These are phyloP conservation scores for Apotomis turbidana DNA, from an alignment of 2,888 invertebrate genomes.

Conservation along the genomic window DNA sequence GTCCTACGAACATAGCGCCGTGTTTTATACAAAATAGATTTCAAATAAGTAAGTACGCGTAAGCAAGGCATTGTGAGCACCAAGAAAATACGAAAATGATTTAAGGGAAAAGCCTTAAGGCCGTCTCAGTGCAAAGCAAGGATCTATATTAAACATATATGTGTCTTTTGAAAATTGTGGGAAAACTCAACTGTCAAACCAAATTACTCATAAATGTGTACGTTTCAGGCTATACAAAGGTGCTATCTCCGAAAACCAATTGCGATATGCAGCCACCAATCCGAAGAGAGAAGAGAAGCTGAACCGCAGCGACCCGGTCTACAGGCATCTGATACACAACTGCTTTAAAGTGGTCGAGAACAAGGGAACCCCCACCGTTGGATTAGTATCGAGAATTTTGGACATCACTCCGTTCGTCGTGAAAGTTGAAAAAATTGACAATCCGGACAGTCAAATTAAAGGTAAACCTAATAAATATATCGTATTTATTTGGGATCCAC, in stretches of 20 bases:
- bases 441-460: conserved; percentile 46
- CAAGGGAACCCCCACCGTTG: conserved; percentile 80
- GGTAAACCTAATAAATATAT: conserved; percentile 21
- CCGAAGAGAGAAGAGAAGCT: conserved; percentile 81
- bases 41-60: too few species aligned
- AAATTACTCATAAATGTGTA: neutral
- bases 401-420: conserved; percentile 91
- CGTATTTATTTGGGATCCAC: too few species aligned
- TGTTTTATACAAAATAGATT: too few species aligned
- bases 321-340: conserved; percentile 86
- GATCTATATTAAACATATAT: too few species aligned
- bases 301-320: conserved; percentile 81
- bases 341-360: conserved; percentile 86
- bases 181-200: neutral
- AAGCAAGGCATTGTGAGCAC: too few species aligned
- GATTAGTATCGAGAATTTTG: conserved; percentile 88
- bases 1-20: too few species aligned
- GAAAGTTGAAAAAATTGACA: conserved; percentile 67
- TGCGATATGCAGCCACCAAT: conserved; percentile 85
- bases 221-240: conserved; percentile 57
- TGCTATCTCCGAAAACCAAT: conserved; percentile 72
- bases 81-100: too few species aligned
- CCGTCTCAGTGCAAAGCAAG: too few species aligned
- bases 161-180: too few species aligned
- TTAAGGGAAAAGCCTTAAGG: too few species aligned